Base-by-base conservation (phyloP, 1,140 invertebrate species). In the Gryon sp. region DNA sequence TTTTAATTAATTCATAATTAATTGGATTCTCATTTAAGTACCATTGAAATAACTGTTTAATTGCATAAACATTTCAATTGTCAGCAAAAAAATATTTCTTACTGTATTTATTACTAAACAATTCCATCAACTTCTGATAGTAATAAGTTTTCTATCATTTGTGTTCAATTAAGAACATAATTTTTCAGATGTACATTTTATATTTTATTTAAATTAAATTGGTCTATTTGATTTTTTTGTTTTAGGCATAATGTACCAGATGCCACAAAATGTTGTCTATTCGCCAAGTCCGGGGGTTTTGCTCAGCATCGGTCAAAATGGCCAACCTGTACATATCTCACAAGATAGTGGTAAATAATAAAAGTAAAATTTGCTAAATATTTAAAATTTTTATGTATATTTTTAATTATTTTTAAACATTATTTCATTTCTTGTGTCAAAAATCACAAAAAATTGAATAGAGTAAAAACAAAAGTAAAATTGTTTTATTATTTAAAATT, bases 231-330 rank as follows among this genome's bases (percentile, higher is more conserved):
- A 60, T 48, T 76, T 62, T 80, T 73, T 16, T 83, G 83, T 69
- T 86, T 77, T 24, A 74, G 86, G 86, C 45, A 85, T 88, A 69
- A 88, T 88, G 84, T 88, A 88, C 52, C 86, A 87, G 72, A 87
- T 87, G 85, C 86, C 86, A 5, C 86, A 88, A 62, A 88, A 80
- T 46, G 84, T 88, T 12, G 86, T 88, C 76, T 88, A 88, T 75
- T 87, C 86, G 34, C 83, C 86, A 4, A 87, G 83, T 81, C 82
- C 85, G 32, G 86, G 86, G 14, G 86, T 87, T 55, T 79, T 88
- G 50, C 80, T 88, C 45, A 86, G 86, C 53, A 87, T 88, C 68
- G 86, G 86, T 46, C 86, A 88, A 72, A 88, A 88, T 41, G 86
- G 86, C 46, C 86, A 88, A 73, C 86, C 86, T 28, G 84, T 88